phyloP scores from a whole-genome alignment of 2,797 vertebrate genomes.

The Sibirionetta formosa region DNA sequence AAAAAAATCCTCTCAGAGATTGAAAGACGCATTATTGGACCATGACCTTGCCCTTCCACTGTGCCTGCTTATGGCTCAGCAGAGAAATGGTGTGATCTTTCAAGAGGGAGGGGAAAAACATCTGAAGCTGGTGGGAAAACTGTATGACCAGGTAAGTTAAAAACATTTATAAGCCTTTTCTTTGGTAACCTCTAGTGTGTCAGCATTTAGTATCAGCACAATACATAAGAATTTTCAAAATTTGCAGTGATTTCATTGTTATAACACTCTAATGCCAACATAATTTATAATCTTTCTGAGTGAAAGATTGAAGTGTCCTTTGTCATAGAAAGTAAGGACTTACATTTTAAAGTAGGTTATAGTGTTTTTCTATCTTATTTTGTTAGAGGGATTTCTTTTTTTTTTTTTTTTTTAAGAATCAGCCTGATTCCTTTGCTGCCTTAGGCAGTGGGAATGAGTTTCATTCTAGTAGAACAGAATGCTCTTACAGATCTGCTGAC shows the following conservation, averaged over 20 bases:
- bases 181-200: background rate
- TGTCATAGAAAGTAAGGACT: background rate
- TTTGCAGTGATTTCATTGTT: background rate
- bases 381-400: background rate
- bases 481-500: background rate
- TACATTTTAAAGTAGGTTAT: background rate
- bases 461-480: background rate
- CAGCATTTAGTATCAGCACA: background rate
- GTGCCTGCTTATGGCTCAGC: constrained; percentile 98
- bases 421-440: background rate
- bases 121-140: constrained; percentile 97
- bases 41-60: constrained; percentile 96
- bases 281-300: background rate
- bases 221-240: background rate
- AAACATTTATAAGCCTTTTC: background rate
- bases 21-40: constrained; percentile 95
- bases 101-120: constrained; percentile 98
- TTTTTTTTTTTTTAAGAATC: background rate
- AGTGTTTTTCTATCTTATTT: background rate
- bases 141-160: constrained; percentile 95
- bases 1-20: constrained; percentile 97
- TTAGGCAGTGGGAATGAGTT: background rate
- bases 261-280: background rate
- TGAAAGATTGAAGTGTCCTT: background rate
- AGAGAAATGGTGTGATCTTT: constrained; percentile 97